Evolutionary conservation across 2,113 vertebrate genomes (phyloP).

Genomic region (Halichoerus grypus): DNA sequence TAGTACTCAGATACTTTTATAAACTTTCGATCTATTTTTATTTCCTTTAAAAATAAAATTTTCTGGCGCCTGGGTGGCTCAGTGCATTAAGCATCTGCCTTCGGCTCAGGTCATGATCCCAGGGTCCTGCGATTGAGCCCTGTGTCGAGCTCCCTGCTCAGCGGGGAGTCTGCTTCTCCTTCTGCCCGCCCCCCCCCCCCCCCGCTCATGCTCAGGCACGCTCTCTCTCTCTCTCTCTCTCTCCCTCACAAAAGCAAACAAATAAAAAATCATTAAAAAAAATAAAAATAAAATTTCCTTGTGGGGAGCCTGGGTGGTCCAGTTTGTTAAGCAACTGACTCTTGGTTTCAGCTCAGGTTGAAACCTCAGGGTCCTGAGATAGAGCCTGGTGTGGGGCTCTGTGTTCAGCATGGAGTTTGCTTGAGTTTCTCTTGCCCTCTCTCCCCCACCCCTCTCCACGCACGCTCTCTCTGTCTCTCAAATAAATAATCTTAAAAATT

Average conservation of each 20-base stretch:
- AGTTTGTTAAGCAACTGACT: background rate
- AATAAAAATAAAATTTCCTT: background rate
- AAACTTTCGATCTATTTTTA: background rate
- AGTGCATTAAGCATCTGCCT: background rate
- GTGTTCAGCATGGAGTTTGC: background rate
- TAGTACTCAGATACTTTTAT: background rate
- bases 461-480: background rate
- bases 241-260: background rate
- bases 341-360: background rate
- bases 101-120: background rate
- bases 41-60: background rate
- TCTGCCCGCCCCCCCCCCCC: too few species aligned
- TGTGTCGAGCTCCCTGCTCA: fast-evolving
- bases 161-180: background rate
- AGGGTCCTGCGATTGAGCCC: background rate
- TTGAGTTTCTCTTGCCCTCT: background rate
- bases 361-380: background rate
- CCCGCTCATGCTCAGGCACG: too few species aligned
- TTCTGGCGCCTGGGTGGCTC: background rate
- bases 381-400: background rate
- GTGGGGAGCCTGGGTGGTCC: background rate
- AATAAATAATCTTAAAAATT: background rate
- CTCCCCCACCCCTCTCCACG: background rate
- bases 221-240: background rate
- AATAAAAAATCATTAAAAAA: background rate